These are phyloP conservation scores for Leucosticte australis DNA, from an alignment of 2,113 vertebrate genomes.

Conservation along the genomic window DNA sequence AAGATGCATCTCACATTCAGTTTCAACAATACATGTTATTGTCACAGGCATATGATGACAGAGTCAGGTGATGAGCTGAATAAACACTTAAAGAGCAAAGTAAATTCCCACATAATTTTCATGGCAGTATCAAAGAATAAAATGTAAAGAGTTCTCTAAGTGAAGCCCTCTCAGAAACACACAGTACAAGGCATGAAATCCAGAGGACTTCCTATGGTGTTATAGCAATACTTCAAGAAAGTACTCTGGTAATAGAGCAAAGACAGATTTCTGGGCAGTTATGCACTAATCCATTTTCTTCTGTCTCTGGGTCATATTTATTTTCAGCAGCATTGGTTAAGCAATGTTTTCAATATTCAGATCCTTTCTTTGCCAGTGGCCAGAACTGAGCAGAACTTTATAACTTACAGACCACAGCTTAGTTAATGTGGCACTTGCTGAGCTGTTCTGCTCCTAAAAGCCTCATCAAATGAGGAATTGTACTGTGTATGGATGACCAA, in stretches of 20 bases:
- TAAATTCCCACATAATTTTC: background rate
- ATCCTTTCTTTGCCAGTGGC: background rate
- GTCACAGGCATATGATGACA: background rate
- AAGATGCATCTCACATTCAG: background rate
- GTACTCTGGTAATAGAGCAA: background rate
- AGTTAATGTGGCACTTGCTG: background rate
- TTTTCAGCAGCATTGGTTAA: background rate
- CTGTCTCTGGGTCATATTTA: background rate
- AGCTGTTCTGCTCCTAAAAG: background rate
- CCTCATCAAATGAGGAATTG: background rate
- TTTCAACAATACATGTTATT: background rate
- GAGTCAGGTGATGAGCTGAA: background rate
- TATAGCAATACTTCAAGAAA: background rate
- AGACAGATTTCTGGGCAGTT: background rate
- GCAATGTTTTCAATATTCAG: background rate
- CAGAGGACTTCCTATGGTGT: background rate
- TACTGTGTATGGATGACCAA: background rate
- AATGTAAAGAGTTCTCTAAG: background rate
- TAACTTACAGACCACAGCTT: background rate
- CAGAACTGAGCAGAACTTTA: background rate
- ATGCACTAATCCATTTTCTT: background rate
- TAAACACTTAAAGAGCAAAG: background rate
- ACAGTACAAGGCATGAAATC: background rate
- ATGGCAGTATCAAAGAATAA: background rate
- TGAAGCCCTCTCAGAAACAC: background rate